Evolutionary conservation across 2,888 invertebrate genomes (phyloP).

Genomic region (Cryptus viduatorius): DNA sequence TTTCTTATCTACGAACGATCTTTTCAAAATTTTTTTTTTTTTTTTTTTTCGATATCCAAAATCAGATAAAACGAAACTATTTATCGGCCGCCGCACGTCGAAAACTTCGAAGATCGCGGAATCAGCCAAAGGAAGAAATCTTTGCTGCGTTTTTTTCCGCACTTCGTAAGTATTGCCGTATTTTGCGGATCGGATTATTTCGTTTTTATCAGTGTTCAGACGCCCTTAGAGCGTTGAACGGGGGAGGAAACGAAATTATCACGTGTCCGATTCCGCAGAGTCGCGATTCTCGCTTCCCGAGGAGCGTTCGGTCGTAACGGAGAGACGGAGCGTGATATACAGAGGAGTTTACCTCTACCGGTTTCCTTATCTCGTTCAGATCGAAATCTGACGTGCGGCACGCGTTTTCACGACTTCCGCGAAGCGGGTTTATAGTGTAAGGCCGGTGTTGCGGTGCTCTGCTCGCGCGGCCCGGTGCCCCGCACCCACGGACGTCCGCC

Average conservation of each 20-base stretch:
- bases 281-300: not conserved
- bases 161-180: no score
- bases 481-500: constrained; percentile 45
- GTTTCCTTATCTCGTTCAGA: constrained; percentile 80
- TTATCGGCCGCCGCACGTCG: no score
- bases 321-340: constrained; percentile 10
- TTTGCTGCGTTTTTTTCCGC: no score
- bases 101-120: no score
- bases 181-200: no score
- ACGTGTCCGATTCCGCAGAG: constrained; percentile 21
- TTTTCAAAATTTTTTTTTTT: no score
- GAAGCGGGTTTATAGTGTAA: constrained; percentile 54
- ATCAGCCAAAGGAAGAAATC: no score
- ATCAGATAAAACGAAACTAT: no score
- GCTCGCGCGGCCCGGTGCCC: constrained; percentile 18
- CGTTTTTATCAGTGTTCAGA: not conserved
- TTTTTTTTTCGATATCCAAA: no score
- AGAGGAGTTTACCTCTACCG: constrained; percentile 72
- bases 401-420: constrained; percentile 79
- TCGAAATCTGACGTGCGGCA: constrained; percentile 82
- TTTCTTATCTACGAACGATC: not conserved
- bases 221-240: not conserved
- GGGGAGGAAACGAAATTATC: constrained; percentile 37
- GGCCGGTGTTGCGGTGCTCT: constrained; percentile 10
- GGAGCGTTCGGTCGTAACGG: not conserved